Base-by-base conservation (phyloP, 2,888 invertebrate species). In the Phyllotreta striolata region DNA sequence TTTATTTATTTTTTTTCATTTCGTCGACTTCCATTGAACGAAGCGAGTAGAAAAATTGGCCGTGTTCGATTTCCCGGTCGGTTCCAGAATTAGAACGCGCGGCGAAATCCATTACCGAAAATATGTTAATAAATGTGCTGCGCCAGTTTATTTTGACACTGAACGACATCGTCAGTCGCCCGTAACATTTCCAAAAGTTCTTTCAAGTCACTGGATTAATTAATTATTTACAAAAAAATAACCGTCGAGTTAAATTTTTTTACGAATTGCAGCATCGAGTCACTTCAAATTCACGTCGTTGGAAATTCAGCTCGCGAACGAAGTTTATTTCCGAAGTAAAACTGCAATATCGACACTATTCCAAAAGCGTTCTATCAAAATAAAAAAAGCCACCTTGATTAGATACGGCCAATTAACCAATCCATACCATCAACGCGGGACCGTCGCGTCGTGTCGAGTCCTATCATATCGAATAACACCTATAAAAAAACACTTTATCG, bases 51-150 rank as follows among this genome's bases (percentile, higher is more conserved):
- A 10, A 43, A 59, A 59, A 59, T 51, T 59, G 37, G 59, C 59
- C 52, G 43, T 9, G 58, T 49, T 24, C 51, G n/a, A 38, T n/a
- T 43, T n/a, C n/a, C 34, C n/a, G 10, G 10, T 3, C 37, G n/a
- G 35, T 3, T 13, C 51, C 37, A 51, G 52, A 59, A 59, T 59
- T 59, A 59, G 59, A 59, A 51, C 41, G n/a, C n/a, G n/a, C n/a
- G n/a, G n/a, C n/a, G 41, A 59, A 51, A 59, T 51, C 59, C 59
- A 59, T 59, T 59, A 59, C 59, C 12, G 59, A 59, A 59, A 59
- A 59, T 59, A 59, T 59, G 59, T 59, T 59, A 59, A 59, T 59
- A 59, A 59, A 59, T 59, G 51, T 14, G 51, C 37, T 51, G 46
- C 34, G 43, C 8, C n/a, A 35, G 59, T 59, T 59, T 59, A 44